Base-by-base conservation (phyloP, 2,797 vertebrate genomes). In the Hoplostethus atlanticus region DNA sequence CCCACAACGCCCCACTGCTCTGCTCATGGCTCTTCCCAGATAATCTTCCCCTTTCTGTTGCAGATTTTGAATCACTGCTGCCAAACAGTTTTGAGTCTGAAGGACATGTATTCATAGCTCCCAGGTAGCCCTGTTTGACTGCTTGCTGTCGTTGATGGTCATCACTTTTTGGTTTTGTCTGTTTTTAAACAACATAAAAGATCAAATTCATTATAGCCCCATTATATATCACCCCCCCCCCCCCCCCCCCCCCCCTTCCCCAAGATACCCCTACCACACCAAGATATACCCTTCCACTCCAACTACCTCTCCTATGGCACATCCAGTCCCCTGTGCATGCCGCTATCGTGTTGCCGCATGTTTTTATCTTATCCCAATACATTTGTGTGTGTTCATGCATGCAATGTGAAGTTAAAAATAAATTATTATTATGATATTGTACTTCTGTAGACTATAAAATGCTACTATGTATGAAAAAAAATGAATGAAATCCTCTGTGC, bases 1-100 rank as follows among this genome's bases (percentile, higher is more conserved):
- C 87, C 91, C 89, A 89, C 89, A 85, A 75, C 86, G 80, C 86
- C 86, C 89, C 84, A 66, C 84, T 89, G 93, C 93, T 93, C 92
- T 89, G 76, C 91, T 88, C 91, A 82, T 91, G 80, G 84, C 69
- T 84, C 90, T 89, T 89, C 94, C 96, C 90, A 68, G 95, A 96
- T 98, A 98, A 98, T 96, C 94, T 96, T 95, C 94, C 96, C 96
- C 91, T 99, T 97, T 99, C 97, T 99, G 96, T 99, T 99, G 96
- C 98, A 99, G 98, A 99, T 99, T 99, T 99, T 99, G 98, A 99
- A 94, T 98, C 96, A 95, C 96, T 99, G 96, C 97, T 99, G 96
- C 98, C 98, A 95, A 96, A 96, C 97, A 98, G 95, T 96, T 99
- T 99, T 98, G 98, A 99, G 94, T 98, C 97, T 94, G 98, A 98